These are phyloP conservation scores for Aradus depressus DNA, from an alignment of 2,888 invertebrate genomes.

Conservation along the genomic window DNA sequence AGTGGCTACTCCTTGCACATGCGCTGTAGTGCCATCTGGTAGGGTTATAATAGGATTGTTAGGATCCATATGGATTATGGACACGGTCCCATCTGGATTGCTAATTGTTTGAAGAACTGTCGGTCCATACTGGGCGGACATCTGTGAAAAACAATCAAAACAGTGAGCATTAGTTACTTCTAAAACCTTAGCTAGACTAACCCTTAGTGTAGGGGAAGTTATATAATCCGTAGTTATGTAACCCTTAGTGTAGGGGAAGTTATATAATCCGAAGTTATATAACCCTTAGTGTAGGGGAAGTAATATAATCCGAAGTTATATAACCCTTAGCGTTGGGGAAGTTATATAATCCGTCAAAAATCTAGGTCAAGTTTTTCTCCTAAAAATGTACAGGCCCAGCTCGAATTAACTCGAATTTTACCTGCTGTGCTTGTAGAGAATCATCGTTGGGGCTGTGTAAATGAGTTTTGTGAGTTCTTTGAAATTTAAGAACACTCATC, in stretches of 20 bases:
- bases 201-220: no score
- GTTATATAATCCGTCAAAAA: no score
- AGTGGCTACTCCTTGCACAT: slow-evolving; percentile 70
- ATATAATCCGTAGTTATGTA: no score
- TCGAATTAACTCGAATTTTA: no score
- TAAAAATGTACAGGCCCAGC: no score
- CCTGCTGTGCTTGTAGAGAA: slow-evolving; percentile 22
- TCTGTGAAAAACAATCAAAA: slow-evolving; percentile 10
- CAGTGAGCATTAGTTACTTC: background rate
- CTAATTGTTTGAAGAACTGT: slow-evolving; percentile 87
- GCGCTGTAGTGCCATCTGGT: slow-evolving; percentile 91
- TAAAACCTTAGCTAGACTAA: no score
- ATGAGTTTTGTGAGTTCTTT: slow-evolving; percentile 38
- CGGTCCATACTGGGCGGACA: slow-evolving; percentile 36
- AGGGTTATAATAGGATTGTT: slow-evolving; percentile 88
- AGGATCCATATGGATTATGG: slow-evolving; percentile 90
- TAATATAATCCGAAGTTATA: no score
- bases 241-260: no score
- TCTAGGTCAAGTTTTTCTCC: no score
- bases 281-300: no score
- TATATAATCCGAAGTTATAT: no score
- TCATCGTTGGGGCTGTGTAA: slow-evolving; percentile 37
- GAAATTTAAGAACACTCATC: slow-evolving; percentile 39
- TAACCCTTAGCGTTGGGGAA: no score
- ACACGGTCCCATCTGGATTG: slow-evolving; percentile 92